These are phyloP conservation scores for Plagodis dolabraria DNA, from an alignment of 2,888 invertebrate species.

Conservation along the genomic window DNA sequence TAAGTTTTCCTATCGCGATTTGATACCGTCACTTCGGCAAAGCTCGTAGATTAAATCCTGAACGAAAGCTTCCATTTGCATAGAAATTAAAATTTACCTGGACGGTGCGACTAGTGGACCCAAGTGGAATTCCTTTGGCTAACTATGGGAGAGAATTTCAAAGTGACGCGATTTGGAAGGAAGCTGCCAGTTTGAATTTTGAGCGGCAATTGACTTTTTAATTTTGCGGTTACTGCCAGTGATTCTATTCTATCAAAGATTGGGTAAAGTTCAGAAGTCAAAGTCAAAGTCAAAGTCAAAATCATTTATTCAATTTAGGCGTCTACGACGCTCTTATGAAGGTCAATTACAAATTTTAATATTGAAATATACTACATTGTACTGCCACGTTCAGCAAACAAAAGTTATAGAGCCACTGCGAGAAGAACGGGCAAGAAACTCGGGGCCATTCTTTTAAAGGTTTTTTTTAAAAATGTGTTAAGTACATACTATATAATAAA, in stretches of 20 bases:
- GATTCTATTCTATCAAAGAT: not conserved
- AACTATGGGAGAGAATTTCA: slow-evolving; percentile 58
- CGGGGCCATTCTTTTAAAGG: no score
- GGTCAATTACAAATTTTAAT: no score
- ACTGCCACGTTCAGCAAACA: no score
- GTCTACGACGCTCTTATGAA: no score
- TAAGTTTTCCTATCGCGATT: slow-evolving; percentile 74
- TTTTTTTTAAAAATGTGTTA: no score
- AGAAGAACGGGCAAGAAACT: no score
- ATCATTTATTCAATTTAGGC: no score
- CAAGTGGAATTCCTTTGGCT: slow-evolving; percentile 69
- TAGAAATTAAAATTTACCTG: slow-evolving; percentile 85
- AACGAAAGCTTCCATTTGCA: slow-evolving; percentile 82
- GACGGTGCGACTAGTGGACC: slow-evolving; percentile 68
- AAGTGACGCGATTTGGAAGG: slow-evolving; percentile 55
- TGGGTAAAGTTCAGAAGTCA: no score
- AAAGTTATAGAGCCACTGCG: no score
- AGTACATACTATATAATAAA: no score
- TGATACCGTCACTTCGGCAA: slow-evolving; percentile 69
- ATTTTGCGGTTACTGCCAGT: slow-evolving; percentile 7
- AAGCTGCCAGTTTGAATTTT: slow-evolving; percentile 34
- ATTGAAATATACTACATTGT: no score
- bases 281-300: no score
- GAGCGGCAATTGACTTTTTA: slow-evolving; percentile 30
- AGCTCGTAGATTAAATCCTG: slow-evolving; percentile 77